These are phyloP conservation scores for Anabas testudineus DNA, from an alignment of 2,797 vertebrate species.

Conservation along the genomic window DNA sequence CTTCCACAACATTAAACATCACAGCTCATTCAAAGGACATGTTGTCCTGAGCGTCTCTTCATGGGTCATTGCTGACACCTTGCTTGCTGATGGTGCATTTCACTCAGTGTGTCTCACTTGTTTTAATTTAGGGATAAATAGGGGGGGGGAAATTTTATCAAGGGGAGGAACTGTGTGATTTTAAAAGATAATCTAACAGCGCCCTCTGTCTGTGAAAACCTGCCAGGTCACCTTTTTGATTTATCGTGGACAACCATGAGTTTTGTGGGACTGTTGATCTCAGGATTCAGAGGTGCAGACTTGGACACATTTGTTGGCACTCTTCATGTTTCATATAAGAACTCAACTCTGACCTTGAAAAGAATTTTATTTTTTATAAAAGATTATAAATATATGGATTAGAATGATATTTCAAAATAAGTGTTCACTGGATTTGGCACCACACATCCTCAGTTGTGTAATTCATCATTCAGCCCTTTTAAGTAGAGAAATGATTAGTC, in stretches of 20 bases:
- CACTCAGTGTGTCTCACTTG: constrained; percentile 8
- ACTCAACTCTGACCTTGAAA: no score
- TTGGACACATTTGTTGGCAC: no score
- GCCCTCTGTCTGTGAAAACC: constrained; percentile 64
- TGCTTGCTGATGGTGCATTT: constrained; percentile 31
- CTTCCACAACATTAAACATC: constrained; percentile 28
- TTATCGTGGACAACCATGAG: not conserved
- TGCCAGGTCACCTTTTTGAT: constrained; percentile 15
- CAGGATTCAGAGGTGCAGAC: no score
- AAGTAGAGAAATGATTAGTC: no score
- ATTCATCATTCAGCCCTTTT: no score
- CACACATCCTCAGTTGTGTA: no score
- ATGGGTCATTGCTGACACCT: constrained; percentile 25
- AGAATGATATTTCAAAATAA: no score
- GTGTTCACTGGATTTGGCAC: no score
- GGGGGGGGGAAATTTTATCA: not conserved
- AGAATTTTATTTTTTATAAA: no score
- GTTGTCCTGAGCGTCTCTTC: constrained; percentile 24
- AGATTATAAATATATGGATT: no score
- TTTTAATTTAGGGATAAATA: constrained; percentile 29
- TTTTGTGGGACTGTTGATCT: not conserved
- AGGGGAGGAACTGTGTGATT: not conserved
- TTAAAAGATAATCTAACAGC: constrained; percentile 59
- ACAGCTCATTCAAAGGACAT: constrained; percentile 37
- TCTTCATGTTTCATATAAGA: no score